These are phyloP conservation scores for Papilio elwesi DNA, from an alignment of 2,888 invertebrate genomes.

Conservation along the genomic window DNA sequence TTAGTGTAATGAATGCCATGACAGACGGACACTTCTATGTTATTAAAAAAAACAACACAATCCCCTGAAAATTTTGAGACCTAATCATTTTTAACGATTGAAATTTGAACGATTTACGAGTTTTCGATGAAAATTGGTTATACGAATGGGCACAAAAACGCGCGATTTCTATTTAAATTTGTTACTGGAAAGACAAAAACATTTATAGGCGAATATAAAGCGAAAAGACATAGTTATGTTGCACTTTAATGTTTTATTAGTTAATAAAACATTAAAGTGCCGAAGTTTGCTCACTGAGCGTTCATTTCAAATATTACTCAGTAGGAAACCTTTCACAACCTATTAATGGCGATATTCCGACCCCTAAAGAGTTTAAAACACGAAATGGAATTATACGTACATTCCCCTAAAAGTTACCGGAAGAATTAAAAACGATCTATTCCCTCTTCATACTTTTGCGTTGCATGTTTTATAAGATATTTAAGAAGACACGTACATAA, in stretches of 20 bases:
- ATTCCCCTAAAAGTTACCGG: constrained; percentile 79
- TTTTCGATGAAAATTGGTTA: too few relatives aligned
- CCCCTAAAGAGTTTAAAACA: constrained; percentile 81
- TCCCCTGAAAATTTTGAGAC: too few relatives aligned
- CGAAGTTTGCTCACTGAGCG: constrained; percentile 39
- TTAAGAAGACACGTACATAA: constrained; percentile 8
- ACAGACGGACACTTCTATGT: too few relatives aligned
- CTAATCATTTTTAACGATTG: too few relatives aligned
- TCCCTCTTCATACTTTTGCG: constrained; percentile 63
- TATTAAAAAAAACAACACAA: too few relatives aligned
- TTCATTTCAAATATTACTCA: constrained; percentile 63
- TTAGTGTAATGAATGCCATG: too few relatives aligned
- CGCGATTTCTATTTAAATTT: background rate
- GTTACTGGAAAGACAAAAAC: constrained; percentile 17
- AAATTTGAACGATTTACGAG: too few relatives aligned
- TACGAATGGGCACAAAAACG: too few relatives aligned
- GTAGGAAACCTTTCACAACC: constrained; percentile 77
- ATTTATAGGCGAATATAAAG: constrained; percentile 27
- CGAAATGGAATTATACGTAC: constrained; percentile 76
- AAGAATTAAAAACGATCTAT: constrained; percentile 77
- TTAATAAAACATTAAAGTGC: constrained; percentile 34
- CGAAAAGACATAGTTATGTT: too few relatives aligned
- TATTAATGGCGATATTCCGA: constrained; percentile 75
- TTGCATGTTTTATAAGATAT: constrained; percentile 26
- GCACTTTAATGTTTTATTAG: too few relatives aligned